A percentile compares a stretch with the other conserved stretches of the same genome.
Evolutionary conservation across 2,888 invertebrate species (phyloP).

Genomic region (Incurvaria masculella): DNA sequence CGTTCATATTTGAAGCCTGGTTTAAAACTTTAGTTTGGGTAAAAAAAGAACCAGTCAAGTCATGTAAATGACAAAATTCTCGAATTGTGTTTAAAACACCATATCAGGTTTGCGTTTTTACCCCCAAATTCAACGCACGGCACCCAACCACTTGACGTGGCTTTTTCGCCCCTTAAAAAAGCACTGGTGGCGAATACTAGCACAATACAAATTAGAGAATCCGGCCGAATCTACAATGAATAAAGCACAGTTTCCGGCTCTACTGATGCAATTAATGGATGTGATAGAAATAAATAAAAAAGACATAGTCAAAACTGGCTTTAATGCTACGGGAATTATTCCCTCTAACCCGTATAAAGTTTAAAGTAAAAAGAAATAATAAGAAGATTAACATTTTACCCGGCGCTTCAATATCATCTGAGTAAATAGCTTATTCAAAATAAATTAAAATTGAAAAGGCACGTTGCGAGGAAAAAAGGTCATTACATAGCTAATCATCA

Average conservation of each 20-base stretch:
- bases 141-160: conserved; percentile 2
- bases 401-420: too few species aligned
- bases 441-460: too few species aligned
- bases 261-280: conserved; percentile 1
- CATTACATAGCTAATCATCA: too few species aligned
- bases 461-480: too few species aligned
- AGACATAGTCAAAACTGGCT: too few species aligned
- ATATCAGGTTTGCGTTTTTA: background rate
- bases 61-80: conserved; percentile 4
- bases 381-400: too few species aligned
- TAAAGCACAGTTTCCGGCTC: conserved; percentile 3
- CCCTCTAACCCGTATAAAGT: too few species aligned
- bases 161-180: conserved; percentile 11
- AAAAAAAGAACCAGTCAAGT: conserved; percentile 8
- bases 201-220: conserved; percentile 1
- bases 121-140: conserved; percentile 4
- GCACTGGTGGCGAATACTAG: conserved; percentile 6
- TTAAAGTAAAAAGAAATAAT: too few species aligned
- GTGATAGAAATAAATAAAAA: too few species aligned
- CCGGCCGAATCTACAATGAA: background rate
- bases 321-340: too few species aligned
- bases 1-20: conserved; percentile 17
- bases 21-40: conserved; percentile 14
- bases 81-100: background rate
- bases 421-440: too few species aligned